Base-by-base conservation (phyloP, 2,113 vertebrate genomes). In the Pseudonaja textilis region DNA sequence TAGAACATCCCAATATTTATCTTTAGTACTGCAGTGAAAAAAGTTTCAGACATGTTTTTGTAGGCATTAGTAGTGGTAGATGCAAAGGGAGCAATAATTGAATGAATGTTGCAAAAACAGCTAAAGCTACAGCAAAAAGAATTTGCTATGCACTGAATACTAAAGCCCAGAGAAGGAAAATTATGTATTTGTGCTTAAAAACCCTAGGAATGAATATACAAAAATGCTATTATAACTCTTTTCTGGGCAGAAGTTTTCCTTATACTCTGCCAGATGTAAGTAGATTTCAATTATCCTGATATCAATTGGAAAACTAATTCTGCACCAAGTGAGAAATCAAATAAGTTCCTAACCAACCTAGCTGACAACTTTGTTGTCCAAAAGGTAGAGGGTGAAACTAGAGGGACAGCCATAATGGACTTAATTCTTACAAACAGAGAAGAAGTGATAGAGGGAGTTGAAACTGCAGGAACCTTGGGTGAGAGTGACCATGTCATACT, bases 31-130 rank as follows among this genome's bases (percentile, higher is more conserved):
- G 11, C 56, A 85, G 87, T 47, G 94, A 85, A 88, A 88, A 89
- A 93, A 42, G n/a, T 91, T 92, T 93, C 57, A 93, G 81, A 86
- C 34, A 22, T 74, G 57, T 59, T 96, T 96, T 95, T 94, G 85
- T 93, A 91, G 56, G 56, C 25, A 45, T 92, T 88, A 93, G 7
- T 59, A 85, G 64, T 89, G 91, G 95, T 69, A 86, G 93, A 93
- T 95, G 91, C 85, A 95, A 94, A 85, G 69, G 50, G 18, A 93
- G 12, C 61, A 93, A 56, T 57, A 94, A 16, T 29, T 54, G 89
- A 94, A 96, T 69, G 26, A 54, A 39, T 90, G 52, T 54, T 93
- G 87, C 92, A 93, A 50, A 93, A 92, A 89, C 69, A 50, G 45
- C 34, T 91, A 47, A 6, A 10, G 0, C 64, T 3, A 8, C 69